Base-by-base conservation (phyloP, 2,888 invertebrate species). In the Glyphotaelius pellucidus region DNA sequence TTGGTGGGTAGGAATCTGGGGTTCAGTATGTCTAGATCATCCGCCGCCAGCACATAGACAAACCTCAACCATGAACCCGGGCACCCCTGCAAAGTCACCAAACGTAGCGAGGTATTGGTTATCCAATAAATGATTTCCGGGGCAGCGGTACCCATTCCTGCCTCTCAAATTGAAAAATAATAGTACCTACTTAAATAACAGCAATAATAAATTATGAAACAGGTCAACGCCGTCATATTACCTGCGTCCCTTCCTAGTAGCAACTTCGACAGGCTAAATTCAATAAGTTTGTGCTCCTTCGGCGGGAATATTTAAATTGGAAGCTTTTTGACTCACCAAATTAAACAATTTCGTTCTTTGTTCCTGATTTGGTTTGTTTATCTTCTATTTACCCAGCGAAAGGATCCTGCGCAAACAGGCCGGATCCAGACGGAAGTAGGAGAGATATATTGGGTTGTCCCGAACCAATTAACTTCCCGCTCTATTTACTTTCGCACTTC, bases 401-500 rank as follows among this genome's bases (percentile, higher is more conserved):
- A 83, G 83, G 32, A 35, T 83, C 83, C 83, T n/a, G 87, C 79
- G 87, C 80, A 91, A 91, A 91, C 80, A 80, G 19, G 79, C 86
- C 85, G 87, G 87, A 86, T 87, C 90, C 32, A 38, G 31, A 81
- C 79, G 86, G 87, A 86, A 86, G 91, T 79, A 12, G 79, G 87
- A 80, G 79, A 42, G 91, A 92, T 87, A 91, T 90, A 91, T 91
- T 47, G 91, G 91, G 86, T 42, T 42, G 90, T 81, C 89, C 89
- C 85, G 81, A 91, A 91, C 92, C 92, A 93, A 93, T 92, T 92
- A 92, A 91, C 92, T 92, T 93, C 93, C 92, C 93, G 92, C 92
- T 93, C 93, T 93, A 92, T 93, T 93, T 93, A 93, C 93, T 92
- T 92, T 93, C 91, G 92, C 93, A 93, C 93, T 92, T 93, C 93